phyloP scores from a whole-genome alignment of 2,888 invertebrate genomes.

The Chalcosyrphus nemorum region DNA sequence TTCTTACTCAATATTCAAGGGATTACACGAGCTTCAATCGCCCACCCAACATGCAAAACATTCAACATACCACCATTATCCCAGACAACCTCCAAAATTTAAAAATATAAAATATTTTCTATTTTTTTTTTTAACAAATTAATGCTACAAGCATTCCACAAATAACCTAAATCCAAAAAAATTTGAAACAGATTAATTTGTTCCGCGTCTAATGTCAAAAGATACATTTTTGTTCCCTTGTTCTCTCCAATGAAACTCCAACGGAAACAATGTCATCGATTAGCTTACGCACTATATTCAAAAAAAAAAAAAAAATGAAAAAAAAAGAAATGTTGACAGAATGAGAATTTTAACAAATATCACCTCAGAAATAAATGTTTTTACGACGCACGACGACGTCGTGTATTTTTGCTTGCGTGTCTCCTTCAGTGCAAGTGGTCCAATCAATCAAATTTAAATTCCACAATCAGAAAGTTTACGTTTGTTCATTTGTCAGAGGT shows the following conservation, averaged over 20 bases:
- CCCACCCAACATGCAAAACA: slow-evolving; percentile 10
- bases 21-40: not conserved
- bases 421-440: slow-evolving; percentile 63
- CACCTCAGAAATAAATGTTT: slow-evolving; percentile 65
- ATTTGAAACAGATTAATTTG: slow-evolving; percentile 60
- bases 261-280: slow-evolving; percentile 62
- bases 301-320: slow-evolving; percentile 5
- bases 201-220: slow-evolving; percentile 46
- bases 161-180: slow-evolving; percentile 49
- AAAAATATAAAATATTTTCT: not conserved
- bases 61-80: not conserved
- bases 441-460: slow-evolving; percentile 71
- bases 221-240: slow-evolving; percentile 28
- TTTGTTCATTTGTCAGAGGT: slow-evolving; percentile 56
- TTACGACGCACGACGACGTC: slow-evolving; percentile 37
- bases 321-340: slow-evolving; percentile 54
- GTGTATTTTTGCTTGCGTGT: slow-evolving; percentile 1
- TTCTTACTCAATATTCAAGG: slow-evolving; percentile 6
- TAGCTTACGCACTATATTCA: slow-evolving; percentile 50
- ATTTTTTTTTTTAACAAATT: slow-evolving; percentile 5
- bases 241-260: slow-evolving; percentile 44
- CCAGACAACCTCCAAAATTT: slow-evolving; percentile 16
- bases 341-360: slow-evolving; percentile 61
- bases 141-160: slow-evolving; percentile 48
- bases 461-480: slow-evolving; percentile 57